These are phyloP conservation scores for Brachionus rubens DNA, from an alignment of 1,140 invertebrate species.

Conservation along the genomic window DNA sequence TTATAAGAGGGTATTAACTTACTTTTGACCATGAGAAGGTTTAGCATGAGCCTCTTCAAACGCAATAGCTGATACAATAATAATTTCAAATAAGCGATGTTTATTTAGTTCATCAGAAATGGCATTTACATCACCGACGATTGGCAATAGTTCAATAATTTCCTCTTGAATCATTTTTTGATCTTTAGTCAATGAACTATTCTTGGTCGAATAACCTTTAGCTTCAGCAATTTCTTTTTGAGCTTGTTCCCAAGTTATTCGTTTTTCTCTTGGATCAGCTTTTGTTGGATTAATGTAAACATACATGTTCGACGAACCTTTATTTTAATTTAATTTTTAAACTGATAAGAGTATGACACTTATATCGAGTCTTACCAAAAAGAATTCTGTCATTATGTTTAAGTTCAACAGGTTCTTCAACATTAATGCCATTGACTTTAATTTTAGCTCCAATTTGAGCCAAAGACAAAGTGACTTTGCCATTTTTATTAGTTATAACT, in stretches of 20 bases:
- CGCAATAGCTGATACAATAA: slow-evolving; percentile 56
- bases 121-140: slow-evolving; percentile 61
- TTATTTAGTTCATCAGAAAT: slow-evolving; percentile 61
- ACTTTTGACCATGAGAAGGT: neutral
- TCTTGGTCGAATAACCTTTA: slow-evolving; percentile 57
- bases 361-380: slow-evolving; percentile 55
- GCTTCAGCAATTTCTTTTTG: slow-evolving; percentile 62
- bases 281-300: slow-evolving; percentile 55
- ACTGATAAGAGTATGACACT: too few relatives aligned
- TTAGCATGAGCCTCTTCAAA: slow-evolving; percentile 49
- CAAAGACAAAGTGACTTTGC: neutral
- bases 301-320: slow-evolving; percentile 58
- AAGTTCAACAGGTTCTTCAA: slow-evolving; percentile 52
- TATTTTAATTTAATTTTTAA: neutral
- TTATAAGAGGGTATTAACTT: too few relatives aligned
- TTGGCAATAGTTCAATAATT: slow-evolving; percentile 59
- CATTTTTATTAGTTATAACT: neutral
- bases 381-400: slow-evolving; percentile 59
- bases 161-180: slow-evolving; percentile 60
- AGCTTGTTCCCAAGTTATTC: slow-evolving; percentile 60
- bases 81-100: slow-evolving; percentile 59
- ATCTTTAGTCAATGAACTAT: slow-evolving; percentile 53
- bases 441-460: slow-evolving; percentile 53
- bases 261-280: slow-evolving; percentile 51
- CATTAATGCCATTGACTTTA: slow-evolving; percentile 58